Percentiles rank a stretch among this genome's conserved stretches.
Conservation (phyloP, 2,113 vertebrate genomes). For the Alaudala cheleensis region DNA sequence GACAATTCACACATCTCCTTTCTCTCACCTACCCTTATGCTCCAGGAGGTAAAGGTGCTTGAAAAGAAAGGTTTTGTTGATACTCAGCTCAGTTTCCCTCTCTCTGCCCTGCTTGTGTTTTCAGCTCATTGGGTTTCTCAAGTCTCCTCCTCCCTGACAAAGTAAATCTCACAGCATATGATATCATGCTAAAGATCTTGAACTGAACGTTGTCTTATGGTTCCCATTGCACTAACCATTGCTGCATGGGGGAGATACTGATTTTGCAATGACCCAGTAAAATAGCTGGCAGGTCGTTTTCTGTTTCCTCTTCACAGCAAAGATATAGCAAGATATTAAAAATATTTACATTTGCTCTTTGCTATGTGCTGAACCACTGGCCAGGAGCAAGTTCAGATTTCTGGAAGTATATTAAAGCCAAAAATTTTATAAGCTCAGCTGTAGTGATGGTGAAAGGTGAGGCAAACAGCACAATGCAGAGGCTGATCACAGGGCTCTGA, state of each 20-base stretch:
- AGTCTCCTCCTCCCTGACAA: neutral
- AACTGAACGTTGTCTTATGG: slow-evolving; percentile 9
- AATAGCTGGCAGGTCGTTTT: neutral
- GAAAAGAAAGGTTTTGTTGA: neutral
- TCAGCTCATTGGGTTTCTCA: neutral
- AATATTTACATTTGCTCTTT: neutral
- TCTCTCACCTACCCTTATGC: neutral
- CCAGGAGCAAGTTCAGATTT: neutral
- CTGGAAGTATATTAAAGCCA: neutral
- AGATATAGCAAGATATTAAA: neutral
- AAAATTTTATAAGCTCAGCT: neutral
- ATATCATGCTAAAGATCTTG: slow-evolving; percentile 45
- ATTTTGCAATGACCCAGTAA: slow-evolving; percentile 17
- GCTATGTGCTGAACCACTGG: neutral
- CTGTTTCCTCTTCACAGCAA: neutral
- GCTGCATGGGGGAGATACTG: neutral
- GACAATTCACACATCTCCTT: neutral
- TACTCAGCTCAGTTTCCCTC: slow-evolving; percentile 8
- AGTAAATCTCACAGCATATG: slow-evolving; percentile 33
- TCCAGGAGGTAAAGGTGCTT: neutral
- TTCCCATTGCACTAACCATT: neutral
- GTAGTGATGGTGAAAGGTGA: neutral
- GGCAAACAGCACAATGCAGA: neutral
- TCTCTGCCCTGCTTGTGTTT: neutral
- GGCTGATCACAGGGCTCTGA: neutral